Conservation (phyloP, 2,888 invertebrate species). For the Coelinius sp. region DNA sequence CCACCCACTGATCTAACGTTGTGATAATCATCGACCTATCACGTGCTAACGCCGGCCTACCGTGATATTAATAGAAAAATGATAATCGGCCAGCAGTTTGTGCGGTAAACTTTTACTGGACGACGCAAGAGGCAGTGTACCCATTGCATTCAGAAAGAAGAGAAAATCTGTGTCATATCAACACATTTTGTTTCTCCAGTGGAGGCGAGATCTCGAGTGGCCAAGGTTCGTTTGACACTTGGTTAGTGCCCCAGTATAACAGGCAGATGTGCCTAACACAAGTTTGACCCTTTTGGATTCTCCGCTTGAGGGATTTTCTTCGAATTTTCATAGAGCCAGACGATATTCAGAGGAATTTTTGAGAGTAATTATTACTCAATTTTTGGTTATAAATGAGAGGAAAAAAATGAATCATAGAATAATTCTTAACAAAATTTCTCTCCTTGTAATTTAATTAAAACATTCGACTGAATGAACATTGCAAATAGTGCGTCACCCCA, state of each 20-base stretch:
- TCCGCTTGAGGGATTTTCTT: conserved; percentile 54
- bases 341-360: conserved; percentile 42
- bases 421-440: not conserved
- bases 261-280: conserved; percentile 29
- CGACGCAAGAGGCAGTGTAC: not conserved
- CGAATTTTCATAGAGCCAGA: conserved; percentile 61
- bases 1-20: conserved; percentile 34
- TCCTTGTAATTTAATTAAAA: too few relatives aligned
- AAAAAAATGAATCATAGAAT: too few relatives aligned
- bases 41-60: conserved; percentile 35
- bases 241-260: conserved; percentile 29
- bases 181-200: not conserved
- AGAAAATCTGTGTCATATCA: not conserved
- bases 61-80: conserved; percentile 29
- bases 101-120: conserved; percentile 1
- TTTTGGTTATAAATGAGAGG: too few relatives aligned
- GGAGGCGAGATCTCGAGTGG: too few relatives aligned
- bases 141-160: not conserved
- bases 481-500: conserved; percentile 5
- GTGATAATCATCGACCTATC: conserved; percentile 38
- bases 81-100: conserved; percentile 19
- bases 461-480: too few relatives aligned
- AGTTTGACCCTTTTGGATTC: conserved; percentile 59
- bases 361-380: too few relatives aligned
- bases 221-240: too few relatives aligned